phyloP scores from a whole-genome alignment of 2,797 vertebrate species.

The Poeciliopsis gracilis region DNA sequence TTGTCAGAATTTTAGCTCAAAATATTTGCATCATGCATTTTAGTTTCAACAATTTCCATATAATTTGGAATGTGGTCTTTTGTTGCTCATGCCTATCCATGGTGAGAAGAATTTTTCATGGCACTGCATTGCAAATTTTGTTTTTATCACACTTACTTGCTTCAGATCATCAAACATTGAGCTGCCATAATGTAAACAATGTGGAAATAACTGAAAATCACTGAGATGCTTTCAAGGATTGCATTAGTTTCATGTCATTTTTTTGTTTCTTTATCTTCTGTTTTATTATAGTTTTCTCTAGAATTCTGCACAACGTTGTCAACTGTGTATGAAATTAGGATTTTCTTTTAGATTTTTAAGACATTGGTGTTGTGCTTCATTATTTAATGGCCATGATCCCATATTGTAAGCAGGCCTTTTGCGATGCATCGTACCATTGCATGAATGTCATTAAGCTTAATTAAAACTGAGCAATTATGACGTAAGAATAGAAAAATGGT shows the following conservation, averaged over 20 bases:
- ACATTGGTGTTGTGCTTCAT: background rate
- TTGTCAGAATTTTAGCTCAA: background rate
- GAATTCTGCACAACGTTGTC: background rate
- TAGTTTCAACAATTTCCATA: background rate
- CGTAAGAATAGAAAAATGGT: background rate
- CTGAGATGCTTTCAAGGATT: slow-evolving; percentile 59
- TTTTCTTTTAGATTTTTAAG: background rate
- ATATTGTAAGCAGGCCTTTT: background rate
- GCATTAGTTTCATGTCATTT: slow-evolving; percentile 30
- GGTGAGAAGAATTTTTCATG: background rate
- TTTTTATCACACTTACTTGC: background rate
- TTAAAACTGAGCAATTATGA: background rate
- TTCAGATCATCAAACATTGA: background rate
- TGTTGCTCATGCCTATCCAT: background rate
- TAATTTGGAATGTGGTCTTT: background rate
- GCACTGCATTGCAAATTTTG: background rate
- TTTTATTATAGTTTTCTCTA: background rate
- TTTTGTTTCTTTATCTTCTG: slow-evolving; percentile 1
- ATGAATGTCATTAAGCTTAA: background rate
- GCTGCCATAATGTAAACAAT: background rate
- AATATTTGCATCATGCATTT: background rate
- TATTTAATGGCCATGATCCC: background rate
- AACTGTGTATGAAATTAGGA: background rate
- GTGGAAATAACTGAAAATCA: background rate
- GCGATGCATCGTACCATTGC: background rate